A percentile compares a stretch with the other conserved stretches of the same genome.
These are phyloP conservation scores for Hippocampus comes DNA, from an alignment of 2,113 vertebrate genomes.

Conservation along the genomic window DNA sequence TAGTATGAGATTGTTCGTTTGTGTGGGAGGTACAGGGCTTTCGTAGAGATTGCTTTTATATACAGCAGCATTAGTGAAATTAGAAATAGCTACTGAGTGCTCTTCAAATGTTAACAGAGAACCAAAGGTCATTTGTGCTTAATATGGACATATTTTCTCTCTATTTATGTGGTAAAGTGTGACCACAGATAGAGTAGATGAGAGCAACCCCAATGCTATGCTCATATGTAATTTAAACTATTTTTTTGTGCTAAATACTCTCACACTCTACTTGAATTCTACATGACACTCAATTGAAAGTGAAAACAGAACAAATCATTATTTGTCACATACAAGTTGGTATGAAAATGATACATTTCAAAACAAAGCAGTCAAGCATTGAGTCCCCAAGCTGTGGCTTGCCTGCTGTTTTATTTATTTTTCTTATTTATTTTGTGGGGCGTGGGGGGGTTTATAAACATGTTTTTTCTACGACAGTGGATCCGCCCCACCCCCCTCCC, in stretches of 20 bases:
- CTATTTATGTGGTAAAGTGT: constrained; percentile 30
- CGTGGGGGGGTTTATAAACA: too few relatives aligned
- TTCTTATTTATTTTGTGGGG: too few relatives aligned
- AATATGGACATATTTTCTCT: constrained; percentile 59
- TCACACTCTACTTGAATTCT: not conserved
- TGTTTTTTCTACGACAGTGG: too few relatives aligned
- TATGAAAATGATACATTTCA: too few relatives aligned
- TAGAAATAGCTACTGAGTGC: constrained; percentile 64
- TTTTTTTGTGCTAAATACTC: not conserved
- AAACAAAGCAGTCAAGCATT: too few relatives aligned
- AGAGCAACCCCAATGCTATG: not conserved
- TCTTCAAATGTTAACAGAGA: constrained; percentile 67
- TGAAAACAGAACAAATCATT: too few relatives aligned
- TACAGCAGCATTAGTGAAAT: constrained; percentile 67
- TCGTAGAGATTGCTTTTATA: constrained; percentile 67
- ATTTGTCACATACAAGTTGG: too few relatives aligned
- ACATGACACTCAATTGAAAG: not conserved
- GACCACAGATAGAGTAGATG: constrained; percentile 26
- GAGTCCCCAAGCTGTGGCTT: too few relatives aligned
- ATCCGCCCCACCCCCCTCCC: too few relatives aligned
- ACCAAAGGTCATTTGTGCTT: constrained; percentile 44
- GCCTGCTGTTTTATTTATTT: too few relatives aligned
- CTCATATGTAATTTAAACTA: not conserved
- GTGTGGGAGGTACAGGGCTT: constrained; percentile 63
- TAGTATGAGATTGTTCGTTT: constrained; percentile 30